Conservation (phyloP, 2,113 vertebrate species). For the Gopherus flavomarginatus region DNA sequence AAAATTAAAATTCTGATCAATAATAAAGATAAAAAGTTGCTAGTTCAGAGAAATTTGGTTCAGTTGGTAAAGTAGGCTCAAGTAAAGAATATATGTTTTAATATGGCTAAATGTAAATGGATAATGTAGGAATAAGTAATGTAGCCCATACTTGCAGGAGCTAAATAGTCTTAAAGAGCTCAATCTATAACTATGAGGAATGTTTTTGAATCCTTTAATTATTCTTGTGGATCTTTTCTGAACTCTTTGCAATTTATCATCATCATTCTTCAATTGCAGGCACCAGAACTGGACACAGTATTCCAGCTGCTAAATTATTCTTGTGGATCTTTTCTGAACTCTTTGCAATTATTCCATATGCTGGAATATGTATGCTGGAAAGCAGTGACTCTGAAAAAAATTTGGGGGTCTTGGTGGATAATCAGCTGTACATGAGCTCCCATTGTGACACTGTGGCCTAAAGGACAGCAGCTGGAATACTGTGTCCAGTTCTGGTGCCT, state of each 20-base stretch:
- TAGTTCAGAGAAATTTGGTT: not conserved
- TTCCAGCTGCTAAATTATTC: no score
- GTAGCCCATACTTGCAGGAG: not conserved
- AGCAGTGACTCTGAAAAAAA: not conserved
- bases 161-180: no score
- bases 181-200: no score
- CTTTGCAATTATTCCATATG: no score
- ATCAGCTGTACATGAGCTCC: not conserved
- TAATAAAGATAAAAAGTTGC: not conserved
- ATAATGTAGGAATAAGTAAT: not conserved
- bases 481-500: no score
- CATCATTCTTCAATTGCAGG: no score
- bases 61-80: not conserved
- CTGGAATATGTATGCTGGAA: not conserved
- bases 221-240: no score
- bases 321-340: no score
- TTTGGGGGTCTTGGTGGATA: not conserved
- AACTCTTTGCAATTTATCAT: no score
- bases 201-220: no score
- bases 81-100: not conserved
- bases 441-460: not conserved
- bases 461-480: not conserved
- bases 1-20: not conserved
- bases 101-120: not conserved
- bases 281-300: no score